phyloP scores from a whole-genome alignment of 2,113 vertebrate genomes.

The Eulacestoma nigropectus region DNA sequence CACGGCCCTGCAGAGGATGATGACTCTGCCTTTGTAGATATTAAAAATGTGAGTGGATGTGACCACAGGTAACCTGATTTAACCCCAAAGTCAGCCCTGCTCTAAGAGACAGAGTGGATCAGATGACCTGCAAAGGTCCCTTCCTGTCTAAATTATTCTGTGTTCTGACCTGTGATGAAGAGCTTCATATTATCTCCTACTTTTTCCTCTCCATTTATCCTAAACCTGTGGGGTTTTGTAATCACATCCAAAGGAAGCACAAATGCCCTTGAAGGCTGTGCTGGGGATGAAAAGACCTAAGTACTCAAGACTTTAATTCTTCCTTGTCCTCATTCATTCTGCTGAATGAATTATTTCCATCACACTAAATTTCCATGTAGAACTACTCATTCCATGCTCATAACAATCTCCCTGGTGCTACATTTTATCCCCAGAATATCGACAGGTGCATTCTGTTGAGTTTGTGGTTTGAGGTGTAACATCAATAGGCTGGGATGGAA shows the following conservation, averaged over 20 bases:
- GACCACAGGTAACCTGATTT: background rate
- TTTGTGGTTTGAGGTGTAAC: background rate
- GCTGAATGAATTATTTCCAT: background rate
- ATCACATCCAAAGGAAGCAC: background rate
- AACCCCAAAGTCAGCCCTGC: background rate
- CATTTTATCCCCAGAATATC: background rate
- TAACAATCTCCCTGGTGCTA: background rate
- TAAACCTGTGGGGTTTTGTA: background rate
- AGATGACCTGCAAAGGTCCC: background rate
- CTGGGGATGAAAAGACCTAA: background rate
- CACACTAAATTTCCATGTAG: background rate
- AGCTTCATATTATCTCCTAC: background rate
- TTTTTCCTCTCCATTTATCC: background rate
- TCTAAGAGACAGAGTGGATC: background rate
- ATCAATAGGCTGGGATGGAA: background rate
- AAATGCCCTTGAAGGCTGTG: background rate
- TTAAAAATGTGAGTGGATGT: background rate
- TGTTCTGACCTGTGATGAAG: background rate
- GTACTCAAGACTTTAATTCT: background rate
- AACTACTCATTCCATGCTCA: background rate
- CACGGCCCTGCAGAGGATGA: background rate
- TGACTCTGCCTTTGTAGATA: background rate
- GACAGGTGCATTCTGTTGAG: background rate
- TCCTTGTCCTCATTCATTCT: background rate
- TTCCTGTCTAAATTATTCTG: background rate